A percentile compares a stretch with the other conserved stretches of the same genome.
phyloP scores from a whole-genome alignment of 1,140 invertebrate genomes.

The Drosophila takahashii region DNA sequence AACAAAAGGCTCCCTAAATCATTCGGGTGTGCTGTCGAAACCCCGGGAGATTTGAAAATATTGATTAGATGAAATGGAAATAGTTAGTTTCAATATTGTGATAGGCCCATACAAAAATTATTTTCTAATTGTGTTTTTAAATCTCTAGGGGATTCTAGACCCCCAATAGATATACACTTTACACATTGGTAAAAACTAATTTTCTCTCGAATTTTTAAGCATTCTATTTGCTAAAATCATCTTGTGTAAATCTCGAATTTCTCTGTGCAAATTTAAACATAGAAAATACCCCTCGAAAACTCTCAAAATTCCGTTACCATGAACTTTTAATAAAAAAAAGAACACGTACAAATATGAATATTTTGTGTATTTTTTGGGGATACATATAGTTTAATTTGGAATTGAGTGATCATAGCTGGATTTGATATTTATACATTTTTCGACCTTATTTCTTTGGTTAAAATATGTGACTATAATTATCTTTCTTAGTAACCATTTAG shows the following conservation, averaged over 20 bases:
- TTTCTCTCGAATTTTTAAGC: conserved; percentile 60
- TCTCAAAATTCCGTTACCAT: conserved; percentile 10
- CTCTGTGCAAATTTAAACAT: conserved; percentile 5
- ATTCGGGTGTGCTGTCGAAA: background rate
- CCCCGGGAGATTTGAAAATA: conserved; percentile 14
- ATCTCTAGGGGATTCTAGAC: conserved; percentile 3
- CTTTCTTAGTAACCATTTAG: conserved; percentile 2
- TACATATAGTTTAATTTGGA: background rate
- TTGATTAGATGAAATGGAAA: background rate
- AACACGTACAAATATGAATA: conserved; percentile 6
- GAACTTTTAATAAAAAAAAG: conserved; percentile 19
- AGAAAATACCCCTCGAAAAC: background rate
- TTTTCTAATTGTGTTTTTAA: conserved; percentile 5
- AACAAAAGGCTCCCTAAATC: conserved; percentile 32
- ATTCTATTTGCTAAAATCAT: conserved; percentile 16
- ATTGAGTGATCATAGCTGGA: background rate
- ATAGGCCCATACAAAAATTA: conserved; percentile 13
- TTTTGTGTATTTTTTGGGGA: background rate
- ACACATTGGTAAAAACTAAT: conserved; percentile 16
- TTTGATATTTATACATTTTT: background rate
- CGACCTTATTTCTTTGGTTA: conserved; percentile 5
- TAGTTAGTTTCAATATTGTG: conserved; percentile 24
- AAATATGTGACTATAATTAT: conserved; percentile 14
- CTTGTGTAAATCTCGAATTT: conserved; percentile 36
- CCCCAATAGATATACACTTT: conserved; percentile 1